Base-by-base conservation (phyloP, 2,113 vertebrate species). In the Mirounga angustirostris region DNA sequence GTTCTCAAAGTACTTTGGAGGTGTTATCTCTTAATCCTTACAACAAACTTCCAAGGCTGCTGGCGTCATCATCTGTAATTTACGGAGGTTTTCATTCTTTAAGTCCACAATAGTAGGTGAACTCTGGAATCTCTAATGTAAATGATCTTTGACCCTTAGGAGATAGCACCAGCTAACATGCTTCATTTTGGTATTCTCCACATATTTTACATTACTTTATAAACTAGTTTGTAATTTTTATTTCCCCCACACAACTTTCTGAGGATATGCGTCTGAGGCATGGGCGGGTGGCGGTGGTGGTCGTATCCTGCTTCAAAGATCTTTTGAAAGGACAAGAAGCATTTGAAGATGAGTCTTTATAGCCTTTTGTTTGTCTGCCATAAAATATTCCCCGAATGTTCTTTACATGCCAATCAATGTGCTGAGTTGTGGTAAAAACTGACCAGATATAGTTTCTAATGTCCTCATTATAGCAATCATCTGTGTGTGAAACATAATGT, bases 81-180 rank as follows among this genome's bases (percentile, higher is more conserved):
- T 95, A 69, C 13, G 71, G 30, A 94, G 18, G 26, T 91, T 22
- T 28, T 89, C 9, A 13, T 58, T 52, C 54, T 71, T 91, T 19
- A 28, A 92, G 36, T 59, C 21, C 24, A 56, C 11, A 40, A 4
- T 54, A 65, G 59, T 26, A 30, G 22, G 14, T 19, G 4, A 0
- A 24, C 33, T 56, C 33, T 5, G n/a, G 15, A 33, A 22, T 69
- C 12, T 56, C 6, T 59, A 5, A 22, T 22, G 46, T 14, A 46
- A 76, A 52, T 88, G 22, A 7, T 43, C 67, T 87, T 16, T 86
- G 79, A 90, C 36, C 65, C 40, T 91, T 52, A 61, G 36, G 30
- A 89, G 82, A 71, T 73, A 88, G 89, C 84, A 97, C 78, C 4
- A 94, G 52, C 7, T 52, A 94, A 56, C 92, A 1, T 59, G 4